Percentiles rank a stretch among this genome's conserved stretches.
Conservation (phyloP, 2,888 invertebrate species). For the Nemurella pictetii region DNA sequence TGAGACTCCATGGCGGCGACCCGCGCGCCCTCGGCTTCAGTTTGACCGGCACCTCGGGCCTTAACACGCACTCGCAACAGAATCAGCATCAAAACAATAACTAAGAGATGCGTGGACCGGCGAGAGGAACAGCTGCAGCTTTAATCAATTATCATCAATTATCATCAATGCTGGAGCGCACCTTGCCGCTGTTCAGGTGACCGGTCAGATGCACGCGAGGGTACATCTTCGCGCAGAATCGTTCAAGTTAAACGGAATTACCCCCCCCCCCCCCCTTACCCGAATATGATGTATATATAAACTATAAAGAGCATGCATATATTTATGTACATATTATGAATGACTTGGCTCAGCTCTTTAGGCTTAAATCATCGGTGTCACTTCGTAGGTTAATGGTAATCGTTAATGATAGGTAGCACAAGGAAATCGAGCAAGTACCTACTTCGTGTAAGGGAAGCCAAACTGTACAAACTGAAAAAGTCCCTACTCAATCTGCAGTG, state of each 20-base stretch:
- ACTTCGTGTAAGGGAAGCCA: background rate
- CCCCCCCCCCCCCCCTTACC: background rate
- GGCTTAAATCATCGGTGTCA: constrained; percentile 5
- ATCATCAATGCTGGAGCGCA: background rate
- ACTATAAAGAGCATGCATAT: background rate
- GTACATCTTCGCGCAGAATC: background rate
- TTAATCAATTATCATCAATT: too few relatives aligned
- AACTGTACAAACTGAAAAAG: constrained; percentile 12
- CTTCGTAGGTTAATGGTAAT: background rate
- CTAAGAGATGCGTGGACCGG: background rate
- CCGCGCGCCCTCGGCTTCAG: constrained; percentile 80
- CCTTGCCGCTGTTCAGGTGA: background rate
- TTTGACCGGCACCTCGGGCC: constrained; percentile 51
- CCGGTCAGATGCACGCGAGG: background rate
- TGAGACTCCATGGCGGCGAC: constrained; percentile 74
- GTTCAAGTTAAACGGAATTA: background rate
- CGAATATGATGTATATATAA: background rate
- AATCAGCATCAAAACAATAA: constrained; percentile 38
- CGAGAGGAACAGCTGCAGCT: background rate
- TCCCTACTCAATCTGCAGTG: background rate
- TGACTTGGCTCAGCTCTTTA: background rate
- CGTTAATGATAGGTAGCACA: background rate
- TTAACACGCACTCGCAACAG: constrained; percentile 36
- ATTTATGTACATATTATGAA: background rate
- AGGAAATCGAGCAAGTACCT: background rate